Conservation (phyloP, 2,888 invertebrate species). For the Pandemis cinnamomeana region DNA sequence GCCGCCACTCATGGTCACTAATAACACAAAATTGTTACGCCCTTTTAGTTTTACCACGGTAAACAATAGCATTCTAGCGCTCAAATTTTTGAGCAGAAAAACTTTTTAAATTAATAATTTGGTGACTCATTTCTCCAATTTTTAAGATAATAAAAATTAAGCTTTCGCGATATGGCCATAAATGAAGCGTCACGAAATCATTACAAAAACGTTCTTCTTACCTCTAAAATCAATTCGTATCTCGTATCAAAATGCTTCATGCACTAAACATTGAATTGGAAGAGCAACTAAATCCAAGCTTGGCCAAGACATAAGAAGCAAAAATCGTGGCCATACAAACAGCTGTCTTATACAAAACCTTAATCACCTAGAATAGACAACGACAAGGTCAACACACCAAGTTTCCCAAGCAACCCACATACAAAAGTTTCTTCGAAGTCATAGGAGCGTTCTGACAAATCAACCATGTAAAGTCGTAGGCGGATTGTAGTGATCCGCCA, state of each 20-base stretch:
- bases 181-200: background rate
- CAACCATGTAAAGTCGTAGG: too few species aligned
- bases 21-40: too few species aligned
- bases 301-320: constrained; percentile 81
- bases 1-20: too few species aligned
- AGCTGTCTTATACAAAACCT: constrained; percentile 58
- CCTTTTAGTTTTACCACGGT: background rate
- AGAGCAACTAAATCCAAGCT: constrained; percentile 77
- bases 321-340: constrained; percentile 71
- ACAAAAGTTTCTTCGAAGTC: background rate
- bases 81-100: background rate
- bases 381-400: constrained; percentile 7
- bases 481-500: too few species aligned
- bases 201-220: background rate
- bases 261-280: constrained; percentile 66
- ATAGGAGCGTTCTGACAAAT: too few species aligned
- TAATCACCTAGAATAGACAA: constrained; percentile 30
- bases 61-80: background rate
- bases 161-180: background rate
- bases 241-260: constrained; percentile 54
- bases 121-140: background rate
- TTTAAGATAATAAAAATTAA: too few species aligned
- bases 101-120: background rate
- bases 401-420: constrained; percentile 2
- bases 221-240: background rate